phyloP scores from a whole-genome alignment of 2,888 invertebrate genomes.

The Hirtodrosophila duncani region DNA sequence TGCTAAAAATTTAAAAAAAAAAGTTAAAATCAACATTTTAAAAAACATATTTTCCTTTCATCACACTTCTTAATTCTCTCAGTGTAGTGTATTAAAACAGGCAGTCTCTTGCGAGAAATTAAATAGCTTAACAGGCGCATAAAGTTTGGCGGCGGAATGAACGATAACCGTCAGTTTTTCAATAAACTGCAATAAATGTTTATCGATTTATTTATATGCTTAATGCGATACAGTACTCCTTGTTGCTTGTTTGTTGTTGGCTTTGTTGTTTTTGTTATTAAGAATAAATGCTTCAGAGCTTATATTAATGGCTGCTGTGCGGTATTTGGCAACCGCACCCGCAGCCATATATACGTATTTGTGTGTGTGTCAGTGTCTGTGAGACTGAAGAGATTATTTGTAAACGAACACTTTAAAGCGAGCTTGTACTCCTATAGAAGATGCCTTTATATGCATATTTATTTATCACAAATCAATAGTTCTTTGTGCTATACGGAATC shows the following conservation, averaged over 20 bases:
- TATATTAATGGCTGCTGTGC: slow-evolving; percentile 42
- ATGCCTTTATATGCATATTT: too few species aligned
- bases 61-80: background rate
- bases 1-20: background rate
- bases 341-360: slow-evolving; percentile 1
- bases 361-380: background rate
- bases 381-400: slow-evolving; percentile 42
- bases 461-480: too few species aligned
- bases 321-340: slow-evolving; percentile 38
- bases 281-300: slow-evolving; percentile 23
- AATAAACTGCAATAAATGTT: slow-evolving; percentile 73
- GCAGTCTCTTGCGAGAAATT: slow-evolving; percentile 58
- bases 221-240: slow-evolving; percentile 42
- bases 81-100: slow-evolving; percentile 36
- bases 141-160: slow-evolving; percentile 21
- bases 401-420: too few species aligned
- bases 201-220: slow-evolving; percentile 69
- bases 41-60: background rate
- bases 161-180: slow-evolving; percentile 70
- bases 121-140: slow-evolving; percentile 42
- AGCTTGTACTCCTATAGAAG: too few species aligned
- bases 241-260: slow-evolving; percentile 24
- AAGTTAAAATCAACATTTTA: background rate
- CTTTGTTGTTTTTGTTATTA: slow-evolving; percentile 22
- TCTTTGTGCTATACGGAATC: too few species aligned